These are phyloP conservation scores for Sebastes iracundus DNA, from an alignment of 2,797 vertebrate genomes.

Conservation along the genomic window DNA sequence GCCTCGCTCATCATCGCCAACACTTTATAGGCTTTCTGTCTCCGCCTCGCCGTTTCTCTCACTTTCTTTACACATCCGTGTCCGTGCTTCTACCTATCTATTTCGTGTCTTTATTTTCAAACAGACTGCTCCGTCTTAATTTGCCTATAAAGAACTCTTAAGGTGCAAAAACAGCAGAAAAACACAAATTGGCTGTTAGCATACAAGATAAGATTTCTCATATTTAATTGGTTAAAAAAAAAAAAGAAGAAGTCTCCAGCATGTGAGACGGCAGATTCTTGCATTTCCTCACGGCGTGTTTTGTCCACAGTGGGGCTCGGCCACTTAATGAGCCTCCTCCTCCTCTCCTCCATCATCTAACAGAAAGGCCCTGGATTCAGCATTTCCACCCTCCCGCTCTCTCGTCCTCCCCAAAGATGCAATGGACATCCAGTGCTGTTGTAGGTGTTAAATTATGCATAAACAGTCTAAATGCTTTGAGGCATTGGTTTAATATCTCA, in stretches of 20 bases:
- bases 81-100: constrained; percentile 17
- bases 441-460: constrained; percentile 86
- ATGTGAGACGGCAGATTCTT: constrained; percentile 65
- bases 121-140: constrained; percentile 66
- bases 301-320: constrained; percentile 74
- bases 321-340: constrained; percentile 83
- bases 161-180: constrained; percentile 74
- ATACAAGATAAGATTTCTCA: constrained; percentile 78
- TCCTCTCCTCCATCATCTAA: constrained; percentile 79
- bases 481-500: constrained; percentile 86
- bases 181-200: constrained; percentile 78
- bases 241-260: constrained; percentile 53
- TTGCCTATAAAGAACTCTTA: constrained; percentile 70
- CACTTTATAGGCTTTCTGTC: constrained; percentile 55
- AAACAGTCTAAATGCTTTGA: constrained; percentile 83
- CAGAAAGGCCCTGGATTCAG: constrained; percentile 80
- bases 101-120: constrained; percentile 36
- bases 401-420: constrained; percentile 79
- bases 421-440: constrained; percentile 76
- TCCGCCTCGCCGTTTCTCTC: constrained; percentile 2
- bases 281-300: constrained; percentile 68
- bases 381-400: constrained; percentile 74
- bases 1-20: constrained; percentile 43
- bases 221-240: constrained; percentile 81
- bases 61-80: constrained; percentile 10